Base-by-base conservation (phyloP, 1,140 invertebrate genomes). In the Drosophila serrata region DNA sequence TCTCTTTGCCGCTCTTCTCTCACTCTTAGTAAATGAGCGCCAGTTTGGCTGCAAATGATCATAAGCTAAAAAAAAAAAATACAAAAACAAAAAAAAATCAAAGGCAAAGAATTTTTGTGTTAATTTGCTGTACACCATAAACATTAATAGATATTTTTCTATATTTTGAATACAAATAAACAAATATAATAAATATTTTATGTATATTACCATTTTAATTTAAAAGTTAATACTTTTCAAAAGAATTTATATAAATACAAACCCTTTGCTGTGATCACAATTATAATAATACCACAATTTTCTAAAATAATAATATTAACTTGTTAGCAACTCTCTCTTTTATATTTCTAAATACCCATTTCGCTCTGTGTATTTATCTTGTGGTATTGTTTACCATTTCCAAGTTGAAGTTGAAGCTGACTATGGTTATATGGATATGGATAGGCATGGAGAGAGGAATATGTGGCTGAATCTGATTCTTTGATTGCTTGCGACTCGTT, bases 401-500 rank as follows among this genome's bases (percentile, higher is more conserved):
- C 42, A 45, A 64, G 60, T 37, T 37, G 15, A 63, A 29, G 49
- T 35, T 22, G 49, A 33, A 15, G 24, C 46, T 29, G 29, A 22
- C 49, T 53, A 15, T 22, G 49, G 49, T 13, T 22, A 35, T 35
- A 22, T 53, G 49, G 31, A 22, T 61, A 35, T 63, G 40, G 37
- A 33, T 43, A 43, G 40, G 27, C 33, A 64, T 63, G 65, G 64
- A 6, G 27, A 27, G 31, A 46, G 78, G 73, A 56, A 84, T 45
- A 45, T 46, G 19, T 11, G 33, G 49, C 29, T 40, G 61, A 43
- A 39, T 77, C 65, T 45, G 53, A 60, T 37, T 70, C 79, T 82
- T 82, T 82, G 79, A 81, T 86, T 85, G 68, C 82, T 85, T 46
- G 75, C 68, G 63, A 53, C 49, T 64, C 78, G 64, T 63, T 78